Evolutionary conservation across 2,113 vertebrate genomes (phyloP).

Genomic region (Trematomus loennbergii): DNA sequence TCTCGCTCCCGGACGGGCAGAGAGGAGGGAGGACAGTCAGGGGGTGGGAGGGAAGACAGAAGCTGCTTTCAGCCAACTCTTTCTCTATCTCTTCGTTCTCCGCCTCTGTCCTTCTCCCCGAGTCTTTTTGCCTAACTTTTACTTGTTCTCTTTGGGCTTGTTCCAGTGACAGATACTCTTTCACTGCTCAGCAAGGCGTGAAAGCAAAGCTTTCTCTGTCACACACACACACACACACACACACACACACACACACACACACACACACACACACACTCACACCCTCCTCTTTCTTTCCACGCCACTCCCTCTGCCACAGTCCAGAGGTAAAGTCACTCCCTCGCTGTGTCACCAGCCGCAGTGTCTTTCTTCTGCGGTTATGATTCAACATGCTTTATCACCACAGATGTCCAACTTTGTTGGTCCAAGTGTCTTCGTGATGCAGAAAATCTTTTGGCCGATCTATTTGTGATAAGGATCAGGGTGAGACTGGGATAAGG

Average conservation of each 20-base stretch:
- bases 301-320: constrained; percentile 75
- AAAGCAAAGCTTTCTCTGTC: constrained; percentile 55
- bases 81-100: constrained; percentile 49
- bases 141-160: constrained; percentile 48
- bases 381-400: constrained; percentile 23
- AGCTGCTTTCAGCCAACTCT: constrained; percentile 72
- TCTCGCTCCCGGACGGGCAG: constrained; percentile 55
- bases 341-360: constrained; percentile 46
- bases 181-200: constrained; percentile 61
- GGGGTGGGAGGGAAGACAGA: constrained; percentile 77
- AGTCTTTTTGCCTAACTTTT: constrained; percentile 57
- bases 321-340: constrained; percentile 74
- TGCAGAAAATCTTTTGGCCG: background rate
- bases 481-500: constrained; percentile 18
- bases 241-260: constrained; percentile 23
- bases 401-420: background rate
- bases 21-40: constrained; percentile 75
- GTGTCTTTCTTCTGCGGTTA: constrained; percentile 31
- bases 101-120: constrained; percentile 5
- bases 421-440: constrained; percentile 8
- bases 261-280: constrained; percentile 34
- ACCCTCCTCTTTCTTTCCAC: constrained; percentile 50
- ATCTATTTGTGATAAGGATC: constrained; percentile 11
- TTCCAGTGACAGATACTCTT: constrained; percentile 65
- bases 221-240: constrained; percentile 9